These are phyloP conservation scores for Rhynchotus rufescens DNA, from an alignment of 2,797 vertebrate genomes.

Conservation along the genomic window DNA sequence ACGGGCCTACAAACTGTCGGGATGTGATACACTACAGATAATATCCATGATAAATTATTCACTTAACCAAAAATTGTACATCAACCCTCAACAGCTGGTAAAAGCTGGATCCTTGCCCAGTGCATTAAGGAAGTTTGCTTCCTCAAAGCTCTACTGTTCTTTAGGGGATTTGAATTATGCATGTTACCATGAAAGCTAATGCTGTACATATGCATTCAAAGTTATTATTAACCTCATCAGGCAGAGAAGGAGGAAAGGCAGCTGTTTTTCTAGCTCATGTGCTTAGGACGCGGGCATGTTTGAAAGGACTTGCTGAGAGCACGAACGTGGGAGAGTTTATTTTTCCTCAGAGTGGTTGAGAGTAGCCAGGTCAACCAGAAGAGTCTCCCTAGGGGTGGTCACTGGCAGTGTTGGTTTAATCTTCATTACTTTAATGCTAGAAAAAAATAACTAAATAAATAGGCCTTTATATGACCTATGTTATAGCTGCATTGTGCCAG, in stretches of 20 bases:
- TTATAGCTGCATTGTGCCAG: background rate
- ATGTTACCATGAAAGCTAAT: constrained; percentile 84
- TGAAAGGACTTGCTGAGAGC: constrained; percentile 58
- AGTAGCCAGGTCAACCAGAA: background rate
- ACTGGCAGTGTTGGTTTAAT: background rate
- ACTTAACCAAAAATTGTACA: constrained; percentile 84
- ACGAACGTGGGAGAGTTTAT: background rate
- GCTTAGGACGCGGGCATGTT: constrained; percentile 55
- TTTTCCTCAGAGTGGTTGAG: background rate
- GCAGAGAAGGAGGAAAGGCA: constrained; percentile 70
- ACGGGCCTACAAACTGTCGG: constrained; percentile 75
- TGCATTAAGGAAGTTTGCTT: constrained; percentile 83
- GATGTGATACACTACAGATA: constrained; percentile 80
- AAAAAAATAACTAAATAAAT: background rate
- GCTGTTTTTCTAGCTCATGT: constrained; percentile 71
- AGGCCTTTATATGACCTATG: background rate
- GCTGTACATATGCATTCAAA: constrained; percentile 81
- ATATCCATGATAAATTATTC: constrained; percentile 84
- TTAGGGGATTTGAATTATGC: constrained; percentile 84
- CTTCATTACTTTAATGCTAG: background rate
- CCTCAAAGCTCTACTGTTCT: constrained; percentile 82
- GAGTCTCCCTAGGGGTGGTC: background rate
- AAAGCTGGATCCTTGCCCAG: constrained; percentile 80
- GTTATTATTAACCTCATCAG: constrained; percentile 84
- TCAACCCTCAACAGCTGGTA: constrained; percentile 83